phyloP scores from a whole-genome alignment of 1,140 invertebrate species.

The Polypedilum vanderplanki region DNA sequence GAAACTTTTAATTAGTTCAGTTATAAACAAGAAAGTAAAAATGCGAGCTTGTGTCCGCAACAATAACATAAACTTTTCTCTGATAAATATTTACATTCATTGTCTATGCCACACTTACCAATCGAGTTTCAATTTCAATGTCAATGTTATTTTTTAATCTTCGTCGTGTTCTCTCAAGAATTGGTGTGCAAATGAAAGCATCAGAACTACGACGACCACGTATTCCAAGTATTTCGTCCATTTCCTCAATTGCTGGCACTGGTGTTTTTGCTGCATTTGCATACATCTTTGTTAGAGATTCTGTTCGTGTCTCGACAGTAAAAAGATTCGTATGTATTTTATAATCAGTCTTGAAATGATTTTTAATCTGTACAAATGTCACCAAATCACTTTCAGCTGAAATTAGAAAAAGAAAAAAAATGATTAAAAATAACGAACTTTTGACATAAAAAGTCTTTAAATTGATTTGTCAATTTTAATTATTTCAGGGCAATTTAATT shows the following conservation, averaged over 20 bases:
- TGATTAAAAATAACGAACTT: not conserved
- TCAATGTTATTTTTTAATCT: slow-evolving; percentile 60
- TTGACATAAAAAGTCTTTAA: too few relatives aligned
- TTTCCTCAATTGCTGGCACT: slow-evolving; percentile 42
- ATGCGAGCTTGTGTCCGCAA: too few relatives aligned
- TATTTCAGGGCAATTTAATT: too few relatives aligned
- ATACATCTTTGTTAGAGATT: slow-evolving; percentile 59
- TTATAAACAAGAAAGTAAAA: too few relatives aligned
- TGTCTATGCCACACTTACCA: slow-evolving; percentile 53
- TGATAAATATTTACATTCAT: too few relatives aligned
- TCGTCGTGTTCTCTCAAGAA: slow-evolving; percentile 61
- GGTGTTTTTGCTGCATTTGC: slow-evolving; percentile 56
- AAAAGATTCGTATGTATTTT: slow-evolving; percentile 60
- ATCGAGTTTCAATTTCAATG: slow-evolving; percentile 77
- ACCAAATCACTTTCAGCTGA: slow-evolving; percentile 80
- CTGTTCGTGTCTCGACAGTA: slow-evolving; percentile 53
- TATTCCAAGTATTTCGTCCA: slow-evolving; percentile 49
- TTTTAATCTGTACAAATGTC: slow-evolving; percentile 64
- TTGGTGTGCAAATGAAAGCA: slow-evolving; percentile 68
- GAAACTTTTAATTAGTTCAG: too few relatives aligned
- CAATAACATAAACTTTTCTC: too few relatives aligned
- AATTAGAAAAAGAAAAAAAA: slow-evolving; percentile 46
- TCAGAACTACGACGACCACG: slow-evolving; percentile 47
- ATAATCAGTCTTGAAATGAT: slow-evolving; percentile 62
- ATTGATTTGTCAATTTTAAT: too few relatives aligned